Percentiles rank a stretch among this genome's conserved stretches.
Conservation (phyloP, 2,888 invertebrate species). For the Sinopyrophorus schimmeli region DNA sequence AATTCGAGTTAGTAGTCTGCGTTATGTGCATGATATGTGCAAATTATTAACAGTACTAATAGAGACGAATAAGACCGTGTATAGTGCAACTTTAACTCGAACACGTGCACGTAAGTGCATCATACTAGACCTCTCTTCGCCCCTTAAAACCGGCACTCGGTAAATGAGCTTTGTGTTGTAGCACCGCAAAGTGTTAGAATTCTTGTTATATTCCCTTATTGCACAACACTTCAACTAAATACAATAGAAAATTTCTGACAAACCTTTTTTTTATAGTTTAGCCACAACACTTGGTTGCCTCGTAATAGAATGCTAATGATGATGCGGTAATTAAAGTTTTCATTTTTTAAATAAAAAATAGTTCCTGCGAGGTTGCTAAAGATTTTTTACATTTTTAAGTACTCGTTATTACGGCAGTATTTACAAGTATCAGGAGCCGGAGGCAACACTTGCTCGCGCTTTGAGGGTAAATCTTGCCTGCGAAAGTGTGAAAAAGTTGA, state of each 20-base stretch:
- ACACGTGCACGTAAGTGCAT: constrained; percentile 22
- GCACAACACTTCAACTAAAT: constrained; percentile 15
- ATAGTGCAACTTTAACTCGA: constrained; percentile 5
- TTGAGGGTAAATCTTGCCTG: constrained; percentile 18
- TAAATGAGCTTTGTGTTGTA: constrained; percentile 13
- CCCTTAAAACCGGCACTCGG: background rate
- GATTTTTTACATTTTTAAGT: constrained; percentile 17
- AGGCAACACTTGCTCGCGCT: constrained; percentile 12
- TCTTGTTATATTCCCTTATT: constrained; percentile 4
- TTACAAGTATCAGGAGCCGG: constrained; percentile 10
- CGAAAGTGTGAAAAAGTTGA: constrained; percentile 30
- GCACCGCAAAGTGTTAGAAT: constrained; percentile 3
- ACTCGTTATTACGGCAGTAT: constrained; percentile 3
- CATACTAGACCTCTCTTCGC: too few species aligned
- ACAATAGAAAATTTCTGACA: constrained; percentile 15
- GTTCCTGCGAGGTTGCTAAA: too few species aligned
- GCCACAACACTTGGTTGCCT: background rate
- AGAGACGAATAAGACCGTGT: constrained; percentile 18
- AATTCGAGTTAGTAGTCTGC: constrained; percentile 17
- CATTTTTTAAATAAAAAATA: background rate
- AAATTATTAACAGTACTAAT: constrained; percentile 20
- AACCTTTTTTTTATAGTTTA: constrained; percentile 12
- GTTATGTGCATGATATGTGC: constrained; percentile 16
- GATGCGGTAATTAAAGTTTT: constrained; percentile 2
- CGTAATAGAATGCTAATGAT: background rate